These are phyloP conservation scores for Sinelater perroti DNA, from an alignment of 2,888 invertebrate species.

Conservation along the genomic window DNA sequence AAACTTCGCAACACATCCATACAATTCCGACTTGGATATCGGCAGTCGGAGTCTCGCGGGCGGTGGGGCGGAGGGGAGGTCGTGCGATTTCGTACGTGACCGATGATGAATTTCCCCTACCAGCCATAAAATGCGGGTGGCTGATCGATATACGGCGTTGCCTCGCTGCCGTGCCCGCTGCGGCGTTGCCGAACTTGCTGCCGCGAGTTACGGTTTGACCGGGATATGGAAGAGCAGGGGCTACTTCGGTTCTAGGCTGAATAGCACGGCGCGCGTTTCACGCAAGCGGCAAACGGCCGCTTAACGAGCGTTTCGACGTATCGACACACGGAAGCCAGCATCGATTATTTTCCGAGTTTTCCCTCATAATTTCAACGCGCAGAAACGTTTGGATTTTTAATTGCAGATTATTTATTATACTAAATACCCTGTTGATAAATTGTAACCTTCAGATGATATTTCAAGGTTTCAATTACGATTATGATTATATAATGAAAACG, in stretches of 20 bases:
- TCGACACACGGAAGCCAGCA: too few species aligned
- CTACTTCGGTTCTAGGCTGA: constrained; percentile 39
- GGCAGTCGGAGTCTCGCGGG: constrained; percentile 35
- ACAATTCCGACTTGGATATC: constrained; percentile 34
- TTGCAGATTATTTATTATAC: too few species aligned
- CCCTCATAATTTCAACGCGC: too few species aligned
- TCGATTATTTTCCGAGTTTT: too few species aligned
- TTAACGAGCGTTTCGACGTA: too few species aligned
- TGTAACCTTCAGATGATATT: too few species aligned
- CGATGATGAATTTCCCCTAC: constrained; percentile 43
- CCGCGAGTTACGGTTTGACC: constrained; percentile 41
- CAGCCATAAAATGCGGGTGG: constrained; percentile 47
- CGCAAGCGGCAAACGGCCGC: constrained; percentile 39
- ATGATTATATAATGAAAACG: too few species aligned
- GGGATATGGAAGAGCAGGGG: constrained; percentile 44
- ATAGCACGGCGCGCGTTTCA: constrained; percentile 14
- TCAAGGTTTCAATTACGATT: too few species aligned
- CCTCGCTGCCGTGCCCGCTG: constrained; percentile 23
- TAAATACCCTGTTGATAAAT: too few species aligned
- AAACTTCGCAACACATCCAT: constrained; percentile 25
- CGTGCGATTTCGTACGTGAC: constrained; percentile 41
- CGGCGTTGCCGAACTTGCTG: constrained; percentile 31
- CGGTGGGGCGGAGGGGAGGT: constrained; percentile 30
- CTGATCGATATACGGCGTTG: constrained; percentile 48
- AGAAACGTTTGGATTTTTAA: too few species aligned